These are phyloP conservation scores for Stenichneumon culpator DNA, from an alignment of 2,888 invertebrate genomes.

Conservation along the genomic window DNA sequence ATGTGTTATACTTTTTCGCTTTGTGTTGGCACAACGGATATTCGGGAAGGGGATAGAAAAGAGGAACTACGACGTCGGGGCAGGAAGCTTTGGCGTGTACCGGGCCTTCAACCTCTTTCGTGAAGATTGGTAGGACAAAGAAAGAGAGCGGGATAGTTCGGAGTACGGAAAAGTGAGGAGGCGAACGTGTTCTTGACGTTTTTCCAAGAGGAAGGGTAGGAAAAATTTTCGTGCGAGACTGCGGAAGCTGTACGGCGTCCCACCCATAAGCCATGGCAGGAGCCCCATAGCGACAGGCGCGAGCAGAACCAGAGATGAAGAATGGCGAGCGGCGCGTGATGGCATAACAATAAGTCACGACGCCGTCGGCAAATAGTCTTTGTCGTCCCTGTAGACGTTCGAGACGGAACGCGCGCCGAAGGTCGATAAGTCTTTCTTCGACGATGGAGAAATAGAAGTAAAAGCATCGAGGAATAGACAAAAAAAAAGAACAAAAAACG, in stretches of 20 bases:
- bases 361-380: constrained; percentile 68
- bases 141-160: constrained; percentile 44
- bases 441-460: constrained; percentile 47
- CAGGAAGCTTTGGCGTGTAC: constrained; percentile 27
- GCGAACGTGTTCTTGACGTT: constrained; percentile 64
- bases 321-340: constrained; percentile 67
- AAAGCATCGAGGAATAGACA: not conserved
- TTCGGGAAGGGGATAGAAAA: constrained; percentile 39
- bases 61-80: constrained; percentile 27
- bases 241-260: constrained; percentile 20
- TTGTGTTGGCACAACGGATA: constrained; percentile 44
- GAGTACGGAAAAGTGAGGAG: constrained; percentile 51
- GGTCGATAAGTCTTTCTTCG: constrained; percentile 56
- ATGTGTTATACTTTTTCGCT: constrained; percentile 47
- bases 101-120: constrained; percentile 36
- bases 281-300: constrained; percentile 27
- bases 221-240: constrained; percentile 58
- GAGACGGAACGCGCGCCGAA: constrained; percentile 53
- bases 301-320: constrained; percentile 60
- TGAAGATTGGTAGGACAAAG: constrained; percentile 59
- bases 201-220: constrained; percentile 51
- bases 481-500: not conserved
- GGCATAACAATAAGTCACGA: constrained; percentile 69
- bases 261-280: constrained; percentile 33
- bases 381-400: constrained; percentile 59